A percentile compares a stretch with the other conserved stretches of the same genome.
These are phyloP conservation scores for Philaenus spumarius DNA, from an alignment of 1,140 invertebrate genomes.

Conservation along the genomic window DNA sequence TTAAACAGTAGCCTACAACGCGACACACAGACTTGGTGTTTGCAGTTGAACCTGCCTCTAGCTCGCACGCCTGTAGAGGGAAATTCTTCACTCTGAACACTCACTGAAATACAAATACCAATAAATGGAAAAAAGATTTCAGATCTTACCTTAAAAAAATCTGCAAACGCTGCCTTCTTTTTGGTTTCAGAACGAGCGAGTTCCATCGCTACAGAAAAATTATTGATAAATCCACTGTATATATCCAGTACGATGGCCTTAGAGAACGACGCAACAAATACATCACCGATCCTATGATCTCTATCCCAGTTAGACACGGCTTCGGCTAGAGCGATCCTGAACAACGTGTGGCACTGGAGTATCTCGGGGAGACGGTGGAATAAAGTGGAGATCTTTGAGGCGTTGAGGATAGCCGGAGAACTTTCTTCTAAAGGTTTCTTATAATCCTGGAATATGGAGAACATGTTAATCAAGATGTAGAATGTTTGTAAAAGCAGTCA, in stretches of 20 bases:
- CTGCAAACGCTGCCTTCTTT: conserved; percentile 79
- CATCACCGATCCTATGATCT: conserved; percentile 90
- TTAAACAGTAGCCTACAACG: too few species aligned
- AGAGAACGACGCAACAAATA: conserved; percentile 89
- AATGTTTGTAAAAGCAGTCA: too few species aligned
- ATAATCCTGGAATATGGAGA: conserved; percentile 79
- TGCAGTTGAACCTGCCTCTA: too few species aligned
- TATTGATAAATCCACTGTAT: conserved; percentile 95
- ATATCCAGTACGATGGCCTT: conserved; percentile 90
- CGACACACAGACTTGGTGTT: too few species aligned
- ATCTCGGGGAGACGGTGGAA: conserved; percentile 90
- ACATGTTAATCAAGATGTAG: too few species aligned
- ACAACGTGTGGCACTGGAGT: conserved; percentile 88
- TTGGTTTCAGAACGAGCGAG: conserved; percentile 91
- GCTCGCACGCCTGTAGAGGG: too few species aligned
- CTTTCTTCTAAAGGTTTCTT: conserved; percentile 86
- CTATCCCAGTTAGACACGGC: conserved; percentile 86
- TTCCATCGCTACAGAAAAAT: conserved; percentile 94
- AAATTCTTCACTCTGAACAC: too few species aligned
- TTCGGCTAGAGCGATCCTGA: conserved; percentile 86
- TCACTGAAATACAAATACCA: too few species aligned
- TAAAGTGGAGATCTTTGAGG: conserved; percentile 73
- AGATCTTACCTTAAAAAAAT: conserved; percentile 88
- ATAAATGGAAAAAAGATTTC: too few species aligned
- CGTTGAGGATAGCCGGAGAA: conserved; percentile 74